These are phyloP conservation scores for Meleagris gallopavo DNA, from an alignment of 2,113 vertebrate genomes.

Conservation along the genomic window DNA sequence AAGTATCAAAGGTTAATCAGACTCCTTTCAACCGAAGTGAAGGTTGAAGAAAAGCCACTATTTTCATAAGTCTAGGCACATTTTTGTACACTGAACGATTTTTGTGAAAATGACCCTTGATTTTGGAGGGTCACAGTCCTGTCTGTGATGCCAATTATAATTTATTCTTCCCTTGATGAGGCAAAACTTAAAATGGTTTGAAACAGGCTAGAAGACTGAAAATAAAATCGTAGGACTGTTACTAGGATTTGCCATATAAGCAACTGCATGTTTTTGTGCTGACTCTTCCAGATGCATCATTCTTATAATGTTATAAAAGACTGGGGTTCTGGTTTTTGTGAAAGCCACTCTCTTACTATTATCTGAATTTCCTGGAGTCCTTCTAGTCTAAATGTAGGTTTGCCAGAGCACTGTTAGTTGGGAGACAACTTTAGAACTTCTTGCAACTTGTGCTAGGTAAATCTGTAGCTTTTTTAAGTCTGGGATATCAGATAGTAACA, in stretches of 20 bases:
- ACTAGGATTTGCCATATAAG: neutral
- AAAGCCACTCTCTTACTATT: neutral
- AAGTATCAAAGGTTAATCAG: neutral
- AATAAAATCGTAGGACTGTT: neutral
- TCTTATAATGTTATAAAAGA: neutral
- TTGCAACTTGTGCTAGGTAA: neutral
- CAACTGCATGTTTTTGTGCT: neutral
- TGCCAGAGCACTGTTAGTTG: neutral
- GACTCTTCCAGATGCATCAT: neutral
- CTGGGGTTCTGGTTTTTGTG: neutral
- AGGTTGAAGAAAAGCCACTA: neutral
- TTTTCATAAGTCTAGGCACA: neutral
- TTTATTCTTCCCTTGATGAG: neutral
- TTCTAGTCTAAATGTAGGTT: neutral
- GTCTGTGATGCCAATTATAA: neutral
- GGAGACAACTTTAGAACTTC: neutral
- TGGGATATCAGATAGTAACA: neutral
- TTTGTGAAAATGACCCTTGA: neutral
- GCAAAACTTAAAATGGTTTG: neutral
- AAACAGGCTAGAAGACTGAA: neutral
- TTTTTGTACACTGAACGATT: accelerated
- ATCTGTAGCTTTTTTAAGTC: neutral
- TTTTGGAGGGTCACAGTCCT: neutral
- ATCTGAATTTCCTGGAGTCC: neutral
- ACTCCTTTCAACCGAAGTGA: neutral